phyloP scores from a whole-genome alignment of 1,140 invertebrate genomes.

The Papilio polyxenes region DNA sequence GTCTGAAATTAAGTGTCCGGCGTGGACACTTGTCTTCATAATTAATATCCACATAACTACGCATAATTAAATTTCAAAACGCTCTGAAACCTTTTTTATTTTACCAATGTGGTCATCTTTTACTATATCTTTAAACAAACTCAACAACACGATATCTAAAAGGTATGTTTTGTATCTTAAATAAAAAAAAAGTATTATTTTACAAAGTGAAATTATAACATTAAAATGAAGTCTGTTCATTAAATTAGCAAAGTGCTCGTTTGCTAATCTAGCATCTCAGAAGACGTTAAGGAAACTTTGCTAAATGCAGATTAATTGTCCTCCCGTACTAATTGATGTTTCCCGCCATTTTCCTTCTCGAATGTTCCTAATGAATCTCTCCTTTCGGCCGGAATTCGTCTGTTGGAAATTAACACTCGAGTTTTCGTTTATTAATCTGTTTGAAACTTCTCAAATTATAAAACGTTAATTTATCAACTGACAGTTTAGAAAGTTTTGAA shows the following conservation, averaged over 20 bases:
- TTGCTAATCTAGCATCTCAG: slow-evolving; percentile 13
- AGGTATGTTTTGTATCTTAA: too few species aligned
- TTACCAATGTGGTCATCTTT: too few species aligned
- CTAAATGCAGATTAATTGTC: slow-evolving; percentile 33
- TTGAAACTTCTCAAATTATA: slow-evolving; percentile 28
- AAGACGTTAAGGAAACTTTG: slow-evolving; percentile 23
- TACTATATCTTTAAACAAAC: too few species aligned
- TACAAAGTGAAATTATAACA: background rate
- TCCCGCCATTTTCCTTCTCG: background rate
- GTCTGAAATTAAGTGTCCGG: too few species aligned
- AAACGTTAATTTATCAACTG: slow-evolving; percentile 22
- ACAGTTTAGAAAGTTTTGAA: background rate
- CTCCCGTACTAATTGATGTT: slow-evolving; percentile 27
- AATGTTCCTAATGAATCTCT: slow-evolving; percentile 16
- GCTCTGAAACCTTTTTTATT: too few species aligned
- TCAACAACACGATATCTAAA: too few species aligned
- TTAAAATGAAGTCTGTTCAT: slow-evolving; percentile 4
- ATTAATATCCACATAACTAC: too few species aligned
- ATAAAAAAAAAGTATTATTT: too few species aligned
- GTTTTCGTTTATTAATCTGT: background rate
- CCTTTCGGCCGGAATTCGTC: slow-evolving; percentile 18
- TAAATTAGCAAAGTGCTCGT: slow-evolving; percentile 5
- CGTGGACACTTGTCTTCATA: too few species aligned
- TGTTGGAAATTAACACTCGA: slow-evolving; percentile 12
- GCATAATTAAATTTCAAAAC: too few species aligned